A percentile compares a stretch with the other conserved stretches of the same genome.
Evolutionary conservation across 2,888 invertebrate species (phyloP).

Genomic region (Xestia xanthographa): DNA sequence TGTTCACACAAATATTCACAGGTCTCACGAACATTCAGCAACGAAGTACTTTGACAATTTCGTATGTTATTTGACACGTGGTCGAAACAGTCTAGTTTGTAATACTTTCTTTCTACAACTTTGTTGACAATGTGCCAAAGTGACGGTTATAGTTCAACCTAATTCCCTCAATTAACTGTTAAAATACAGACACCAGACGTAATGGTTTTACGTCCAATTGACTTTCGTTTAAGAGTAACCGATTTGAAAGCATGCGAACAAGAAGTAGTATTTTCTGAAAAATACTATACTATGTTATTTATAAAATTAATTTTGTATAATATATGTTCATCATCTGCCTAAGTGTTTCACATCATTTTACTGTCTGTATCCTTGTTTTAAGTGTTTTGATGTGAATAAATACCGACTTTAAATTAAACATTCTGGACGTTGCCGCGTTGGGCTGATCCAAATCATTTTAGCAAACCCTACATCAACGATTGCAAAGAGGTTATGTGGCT

Average conservation of each 20-base stretch:
- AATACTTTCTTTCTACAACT: conserved; percentile 36
- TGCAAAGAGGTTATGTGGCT: too few relatives aligned
- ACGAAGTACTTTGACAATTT: conserved; percentile 7
- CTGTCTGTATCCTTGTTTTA: background rate
- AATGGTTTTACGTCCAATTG: conserved; percentile 16
- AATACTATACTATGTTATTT: background rate
- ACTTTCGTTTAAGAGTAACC: background rate
- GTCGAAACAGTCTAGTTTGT: conserved; percentile 14
- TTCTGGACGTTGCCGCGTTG: too few relatives aligned
- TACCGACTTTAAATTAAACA: too few relatives aligned
- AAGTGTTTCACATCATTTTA: too few relatives aligned
- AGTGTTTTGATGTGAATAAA: background rate
- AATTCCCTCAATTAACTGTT: conserved; percentile 35
- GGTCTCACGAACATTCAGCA: background rate
- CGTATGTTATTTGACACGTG: conserved; percentile 17
- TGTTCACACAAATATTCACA: conserved; percentile 6
- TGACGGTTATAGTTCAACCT: conserved; percentile 47
- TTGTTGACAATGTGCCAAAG: conserved; percentile 52
- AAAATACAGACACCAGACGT: conserved; percentile 22
- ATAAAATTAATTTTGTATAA: background rate
- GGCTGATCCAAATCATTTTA: too few relatives aligned
- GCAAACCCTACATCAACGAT: too few relatives aligned
- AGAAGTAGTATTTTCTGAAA: background rate
- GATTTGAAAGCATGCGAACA: background rate
- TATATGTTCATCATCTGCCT: background rate